Percentiles rank a stretch among this genome's conserved stretches.
These are phyloP conservation scores for Anoplopoma fimbria DNA, from an alignment of 2,113 vertebrate genomes.

Conservation along the genomic window DNA sequence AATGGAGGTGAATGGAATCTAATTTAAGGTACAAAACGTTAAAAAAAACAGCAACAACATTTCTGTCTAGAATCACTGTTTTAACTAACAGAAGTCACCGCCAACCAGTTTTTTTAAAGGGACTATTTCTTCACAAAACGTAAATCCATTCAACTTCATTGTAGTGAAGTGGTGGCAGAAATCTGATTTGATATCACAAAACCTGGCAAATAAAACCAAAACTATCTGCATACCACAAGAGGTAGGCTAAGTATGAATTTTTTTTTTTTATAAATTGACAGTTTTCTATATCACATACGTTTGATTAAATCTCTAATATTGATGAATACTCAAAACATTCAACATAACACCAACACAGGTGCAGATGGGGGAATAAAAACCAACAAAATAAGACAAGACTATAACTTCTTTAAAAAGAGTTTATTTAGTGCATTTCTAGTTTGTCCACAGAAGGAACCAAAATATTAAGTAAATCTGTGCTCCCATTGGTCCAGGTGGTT, in stretches of 20 bases:
- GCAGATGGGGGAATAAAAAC: background rate
- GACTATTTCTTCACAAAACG: background rate
- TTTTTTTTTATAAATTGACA: background rate
- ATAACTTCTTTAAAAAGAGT: conserved; percentile 73
- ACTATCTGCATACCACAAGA: background rate
- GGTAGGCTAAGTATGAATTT: background rate
- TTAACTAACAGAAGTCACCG: too few species aligned
- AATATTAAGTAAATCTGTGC: conserved; percentile 77
- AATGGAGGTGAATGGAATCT: background rate
- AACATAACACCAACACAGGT: background rate
- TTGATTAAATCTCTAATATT: background rate
- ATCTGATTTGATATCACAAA: background rate
- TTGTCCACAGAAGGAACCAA: conserved; percentile 77
- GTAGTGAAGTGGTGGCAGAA: background rate
- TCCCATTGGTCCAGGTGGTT: conserved; percentile 70
- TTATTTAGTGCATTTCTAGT: conserved; percentile 83
- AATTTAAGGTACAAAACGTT: background rate
- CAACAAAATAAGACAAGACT: conserved; percentile 4
- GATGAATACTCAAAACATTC: background rate
- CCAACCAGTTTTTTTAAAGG: background rate
- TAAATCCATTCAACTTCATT: background rate
- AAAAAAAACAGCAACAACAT: too few species aligned
- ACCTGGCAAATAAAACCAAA: too few species aligned
- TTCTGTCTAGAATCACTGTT: background rate
- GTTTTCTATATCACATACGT: background rate